Evolutionary conservation across 2,888 invertebrate species (phyloP), one percentile per base, ranked within the genome.

Genomic region (Morpho deidamia): DNA sequence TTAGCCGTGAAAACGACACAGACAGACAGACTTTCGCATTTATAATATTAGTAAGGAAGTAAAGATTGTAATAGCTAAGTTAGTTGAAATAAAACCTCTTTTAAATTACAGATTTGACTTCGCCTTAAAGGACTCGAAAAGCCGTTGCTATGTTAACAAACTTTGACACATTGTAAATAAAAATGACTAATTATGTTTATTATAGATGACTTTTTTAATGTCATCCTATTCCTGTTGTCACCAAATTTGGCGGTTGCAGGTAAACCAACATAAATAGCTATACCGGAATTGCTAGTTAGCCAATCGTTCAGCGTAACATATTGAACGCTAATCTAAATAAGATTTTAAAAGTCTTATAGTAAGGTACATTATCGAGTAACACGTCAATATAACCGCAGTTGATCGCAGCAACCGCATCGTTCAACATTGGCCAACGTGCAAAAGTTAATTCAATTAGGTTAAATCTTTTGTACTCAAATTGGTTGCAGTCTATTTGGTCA

Each of bases 361-460:
- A 45, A 45, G 41, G 41, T 11, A 14, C 45, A 41, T 11, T 39
- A 34, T 45, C 11, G 34, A 10, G 10, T 11, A 23, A 23, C 42
- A 11, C 11, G 32, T 9, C 7, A 39, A 1, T n/a, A 23, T 32
- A n/a, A 23, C 46, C 46, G 37, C 38, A 46, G 14, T 46, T 46
- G 46, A 38, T 41, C 7, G 39, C 11, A 34, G 42, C 32, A 42
- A 41, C 45, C 37, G n/a, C 46, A 46, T 11, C 32, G 37, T 33
- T 52, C 35, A 35, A 37, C 41, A 46, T 52, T 37, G 34, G 45
- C 51, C 12, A 14, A 46, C 42, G 11, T 46, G 32, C 37, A 52
- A 46, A 37, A 42, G 11, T 46, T 52, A 46, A 52, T 42, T 42
- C 11, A 52, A 52, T 46, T 52, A 43, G 8, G 46, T 37, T 23